These are phyloP conservation scores for Ecdyonurus torrentis DNA, from an alignment of 2,888 invertebrate species.

Conservation along the genomic window DNA sequence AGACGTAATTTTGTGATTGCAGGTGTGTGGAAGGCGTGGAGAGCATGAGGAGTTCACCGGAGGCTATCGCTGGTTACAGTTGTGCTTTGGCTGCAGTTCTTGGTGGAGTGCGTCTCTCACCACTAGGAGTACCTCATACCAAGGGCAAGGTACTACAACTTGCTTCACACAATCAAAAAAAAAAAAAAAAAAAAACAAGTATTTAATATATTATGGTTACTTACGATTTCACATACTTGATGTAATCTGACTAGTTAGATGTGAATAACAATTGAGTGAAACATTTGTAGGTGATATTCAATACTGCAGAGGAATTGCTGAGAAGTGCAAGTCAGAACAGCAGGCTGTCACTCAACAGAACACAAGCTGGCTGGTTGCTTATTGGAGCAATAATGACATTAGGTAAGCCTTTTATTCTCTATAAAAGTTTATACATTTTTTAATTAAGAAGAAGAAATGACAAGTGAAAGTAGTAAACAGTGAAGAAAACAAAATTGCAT, in stretches of 20 bases:
- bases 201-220: conserved; percentile 4
- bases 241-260: conserved; percentile 29
- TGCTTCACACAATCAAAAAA: too few species aligned
- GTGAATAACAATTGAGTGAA: conserved; percentile 14
- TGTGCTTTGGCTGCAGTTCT: conserved; percentile 85
- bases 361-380: conserved; percentile 94
- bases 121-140: conserved; percentile 88
- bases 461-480: neutral
- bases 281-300: conserved; percentile 55
- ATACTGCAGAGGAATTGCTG: conserved; percentile 89
- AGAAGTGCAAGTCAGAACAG: conserved; percentile 95
- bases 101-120: conserved; percentile 78
- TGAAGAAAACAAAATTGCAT: too few species aligned
- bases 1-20: conserved; percentile 2
- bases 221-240: conserved; percentile 25
- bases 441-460: neutral
- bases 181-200: too few species aligned
- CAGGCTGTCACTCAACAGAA: conserved; percentile 80
- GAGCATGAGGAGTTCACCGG: conserved; percentile 74
- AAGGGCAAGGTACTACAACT: conserved; percentile 94
- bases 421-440: neutral
- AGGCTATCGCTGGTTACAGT: conserved; percentile 82
- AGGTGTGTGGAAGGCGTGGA: conserved; percentile 74
- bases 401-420: conserved; percentile 32
- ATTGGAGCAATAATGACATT: conserved; percentile 94